These are phyloP conservation scores for Grammomys dolichurus DNA, from an alignment of 2,113 vertebrate genomes.

Conservation along the genomic window DNA sequence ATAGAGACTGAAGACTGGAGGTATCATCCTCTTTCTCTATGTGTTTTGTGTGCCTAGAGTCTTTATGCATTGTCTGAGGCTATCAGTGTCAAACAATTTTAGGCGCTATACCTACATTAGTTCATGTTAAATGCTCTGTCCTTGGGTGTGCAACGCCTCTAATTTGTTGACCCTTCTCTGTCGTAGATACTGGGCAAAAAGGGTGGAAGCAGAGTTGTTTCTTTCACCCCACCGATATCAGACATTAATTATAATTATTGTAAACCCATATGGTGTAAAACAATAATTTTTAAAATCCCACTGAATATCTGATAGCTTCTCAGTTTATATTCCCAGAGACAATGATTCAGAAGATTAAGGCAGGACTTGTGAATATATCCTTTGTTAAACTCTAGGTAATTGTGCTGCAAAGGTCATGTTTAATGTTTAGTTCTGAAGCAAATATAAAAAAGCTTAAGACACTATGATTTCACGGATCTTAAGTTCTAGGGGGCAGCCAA, in stretches of 20 bases:
- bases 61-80: background rate
- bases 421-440: background rate
- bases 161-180: background rate
- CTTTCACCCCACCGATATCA: background rate
- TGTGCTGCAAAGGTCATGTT: background rate
- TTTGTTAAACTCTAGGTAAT: conserved; percentile 47
- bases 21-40: background rate
- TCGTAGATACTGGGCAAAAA: background rate
- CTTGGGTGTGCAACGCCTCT: background rate
- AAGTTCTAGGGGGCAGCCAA: background rate
- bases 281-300: background rate
- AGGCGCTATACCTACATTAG: background rate
- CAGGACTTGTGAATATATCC: background rate
- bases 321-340: background rate
- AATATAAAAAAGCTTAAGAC: conserved; percentile 23
- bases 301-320: background rate
- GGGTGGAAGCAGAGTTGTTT: background rate
- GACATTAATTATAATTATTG: background rate
- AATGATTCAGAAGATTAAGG: background rate
- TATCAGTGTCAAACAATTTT: background rate
- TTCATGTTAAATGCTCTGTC: background rate
- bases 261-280: background rate
- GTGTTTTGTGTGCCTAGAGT: background rate
- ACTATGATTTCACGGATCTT: background rate
- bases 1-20: background rate